Evolutionary conservation across 2,797 vertebrate species (phyloP).

Genomic region (Hozukius guyotensis): DNA sequence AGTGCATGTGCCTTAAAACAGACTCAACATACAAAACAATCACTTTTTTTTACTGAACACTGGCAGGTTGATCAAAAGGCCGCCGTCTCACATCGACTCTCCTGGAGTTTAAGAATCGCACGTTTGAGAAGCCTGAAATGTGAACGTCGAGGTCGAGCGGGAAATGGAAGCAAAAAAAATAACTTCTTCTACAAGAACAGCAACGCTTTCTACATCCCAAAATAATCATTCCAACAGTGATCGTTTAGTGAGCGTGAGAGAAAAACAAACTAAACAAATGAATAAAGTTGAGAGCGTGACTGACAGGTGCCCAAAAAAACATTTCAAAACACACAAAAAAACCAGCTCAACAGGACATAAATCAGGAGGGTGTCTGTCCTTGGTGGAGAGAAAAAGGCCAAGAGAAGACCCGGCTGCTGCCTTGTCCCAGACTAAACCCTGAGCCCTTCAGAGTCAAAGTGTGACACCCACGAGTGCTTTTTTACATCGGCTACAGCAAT

Average conservation of each 20-base stretch:
- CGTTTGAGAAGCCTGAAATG: constrained; percentile 13
- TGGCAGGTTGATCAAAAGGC: constrained; percentile 7
- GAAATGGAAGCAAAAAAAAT: background rate
- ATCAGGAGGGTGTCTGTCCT: background rate
- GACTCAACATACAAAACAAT: constrained; percentile 8
- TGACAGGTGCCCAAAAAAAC: background rate
- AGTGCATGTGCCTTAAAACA: constrained; percentile 24
- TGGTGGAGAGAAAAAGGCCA: background rate
- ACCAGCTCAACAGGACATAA: constrained; percentile 9
- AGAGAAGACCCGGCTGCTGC: background rate
- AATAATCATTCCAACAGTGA: constrained; percentile 26
- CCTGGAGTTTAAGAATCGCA: constrained; percentile 13
- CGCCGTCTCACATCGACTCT: background rate
- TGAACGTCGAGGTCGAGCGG: background rate
- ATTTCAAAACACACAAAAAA: background rate
- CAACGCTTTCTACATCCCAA: background rate
- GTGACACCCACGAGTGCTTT: background rate
- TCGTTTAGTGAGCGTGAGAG: background rate
- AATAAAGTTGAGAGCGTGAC: constrained; percentile 10
- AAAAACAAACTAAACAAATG: background rate
- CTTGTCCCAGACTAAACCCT: constrained; percentile 24
- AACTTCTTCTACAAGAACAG: background rate
- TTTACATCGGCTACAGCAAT: background rate
- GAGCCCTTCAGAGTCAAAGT: background rate
- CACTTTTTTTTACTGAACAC: background rate